Evolutionary conservation across 2,888 invertebrate species (phyloP), one percentile per base, ranked within the genome.

Genomic region (Caenorhabditis afra): DNA sequence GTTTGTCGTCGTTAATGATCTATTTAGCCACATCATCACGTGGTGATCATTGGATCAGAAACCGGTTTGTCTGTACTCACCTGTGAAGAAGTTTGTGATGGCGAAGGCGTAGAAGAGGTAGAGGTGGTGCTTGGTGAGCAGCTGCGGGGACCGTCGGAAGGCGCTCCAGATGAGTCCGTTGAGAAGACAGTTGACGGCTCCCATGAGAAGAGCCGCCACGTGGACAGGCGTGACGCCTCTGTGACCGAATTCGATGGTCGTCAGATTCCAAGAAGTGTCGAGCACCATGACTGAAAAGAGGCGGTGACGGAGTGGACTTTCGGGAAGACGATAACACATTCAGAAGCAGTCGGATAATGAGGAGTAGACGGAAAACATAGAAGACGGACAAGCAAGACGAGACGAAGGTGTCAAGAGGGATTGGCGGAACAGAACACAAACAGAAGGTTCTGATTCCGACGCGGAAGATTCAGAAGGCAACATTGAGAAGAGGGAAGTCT

Each of bases 101-200:
- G 85, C 83, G 47, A 85, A 80, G 1, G 77, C 76, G 23, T 82
- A 85, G 58, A 85, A 85, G n/a, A 85, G 62, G 41, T 85, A 75
- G 4, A 85, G 73, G 44, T 85, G 82, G 49, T 82, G 83, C 59
- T 85, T 85, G 39, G 75, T 65, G 37, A 85, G 76, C 29, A 83
- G 45, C 12, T 66, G 77, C 5, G 81, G 76, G 14, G 79, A 79
- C 2, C 52, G 44, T 47, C 73, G 74, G 59, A 85, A 85, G 1
- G 85, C 79, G 20, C 49, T 62, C 83, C 85, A 85, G n/a, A 85
- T 83, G 35, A 83, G 55, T 12, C 67, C 82, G 52, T 85, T 85
- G 39, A 85, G 71, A 7, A 79, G n/a, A 23, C 79, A 85, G 53
- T 85, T 85, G 14, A 79, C 45, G 23, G 81, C 47, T 8, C 83